Percentiles rank a stretch among this genome's conserved stretches.
phyloP scores from a whole-genome alignment of 2,888 invertebrate genomes.

The Acanthosepion lycidas region DNA sequence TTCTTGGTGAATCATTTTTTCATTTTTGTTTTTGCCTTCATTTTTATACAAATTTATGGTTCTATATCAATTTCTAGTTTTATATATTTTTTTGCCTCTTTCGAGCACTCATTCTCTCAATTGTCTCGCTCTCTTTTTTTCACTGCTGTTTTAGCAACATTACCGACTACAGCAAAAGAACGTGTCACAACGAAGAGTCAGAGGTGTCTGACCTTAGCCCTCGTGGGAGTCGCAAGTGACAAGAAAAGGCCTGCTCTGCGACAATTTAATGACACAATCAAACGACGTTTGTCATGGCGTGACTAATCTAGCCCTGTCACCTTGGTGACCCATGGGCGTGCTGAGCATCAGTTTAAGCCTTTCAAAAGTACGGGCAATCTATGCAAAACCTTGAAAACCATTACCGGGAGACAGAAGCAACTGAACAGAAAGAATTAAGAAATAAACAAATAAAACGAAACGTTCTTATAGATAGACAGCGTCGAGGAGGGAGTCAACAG shows the following conservation, averaged over 20 bases:
- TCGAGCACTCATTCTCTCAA: background rate
- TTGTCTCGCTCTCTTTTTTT: background rate
- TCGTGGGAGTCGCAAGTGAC: slow-evolving; percentile 33
- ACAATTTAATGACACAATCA: slow-evolving; percentile 22
- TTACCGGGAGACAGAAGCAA: slow-evolving; percentile 13
- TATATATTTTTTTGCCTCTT: background rate
- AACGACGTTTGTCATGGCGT: slow-evolving; percentile 21
- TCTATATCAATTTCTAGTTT: background rate
- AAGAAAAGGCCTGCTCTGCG: slow-evolving; percentile 33
- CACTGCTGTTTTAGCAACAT: background rate
- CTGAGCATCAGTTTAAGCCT: background rate
- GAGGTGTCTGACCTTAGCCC: background rate
- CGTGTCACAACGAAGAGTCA: background rate
- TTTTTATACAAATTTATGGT: background rate
- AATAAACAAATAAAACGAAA: background rate
- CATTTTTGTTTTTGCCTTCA: background rate
- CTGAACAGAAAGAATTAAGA: background rate
- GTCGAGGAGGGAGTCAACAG: background rate
- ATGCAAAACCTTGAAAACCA: slow-evolving; percentile 33
- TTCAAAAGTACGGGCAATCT: slow-evolving; percentile 33
- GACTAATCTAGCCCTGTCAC: background rate
- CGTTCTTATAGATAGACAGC: background rate
- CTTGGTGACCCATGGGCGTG: background rate
- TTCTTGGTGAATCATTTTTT: background rate
- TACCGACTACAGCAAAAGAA: background rate